Evolutionary conservation across 2,888 invertebrate genomes (phyloP).

Genomic region (Eurois occulta): DNA sequence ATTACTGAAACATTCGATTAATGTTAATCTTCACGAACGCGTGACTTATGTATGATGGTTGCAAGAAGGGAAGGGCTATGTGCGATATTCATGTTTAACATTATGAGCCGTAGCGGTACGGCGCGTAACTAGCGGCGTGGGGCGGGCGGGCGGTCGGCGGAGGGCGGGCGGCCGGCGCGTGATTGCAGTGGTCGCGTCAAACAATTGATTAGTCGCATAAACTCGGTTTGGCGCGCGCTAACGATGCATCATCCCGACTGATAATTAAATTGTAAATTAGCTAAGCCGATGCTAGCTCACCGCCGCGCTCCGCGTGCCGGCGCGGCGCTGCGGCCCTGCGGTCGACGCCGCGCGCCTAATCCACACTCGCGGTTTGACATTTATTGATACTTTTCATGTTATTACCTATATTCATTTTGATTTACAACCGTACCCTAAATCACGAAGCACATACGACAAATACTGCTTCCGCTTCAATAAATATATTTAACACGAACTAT

Average conservation of each 20-base stretch:
- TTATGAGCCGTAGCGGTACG: slow-evolving; percentile 37
- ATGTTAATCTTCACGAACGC: slow-evolving; percentile 53
- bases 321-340: slow-evolving; percentile 64
- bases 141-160: slow-evolving; percentile 64
- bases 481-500: slow-evolving; percentile 43
- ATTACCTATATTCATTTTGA: slow-evolving; percentile 22
- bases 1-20: slow-evolving; percentile 61
- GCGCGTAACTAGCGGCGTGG: slow-evolving; percentile 49
- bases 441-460: not conserved
- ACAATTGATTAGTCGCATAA: slow-evolving; percentile 91
- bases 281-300: slow-evolving; percentile 87
- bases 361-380: slow-evolving; percentile 66
- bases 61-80: slow-evolving; percentile 53
- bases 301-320: slow-evolving; percentile 73
- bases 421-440: not conserved
- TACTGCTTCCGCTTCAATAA: slow-evolving; percentile 5
- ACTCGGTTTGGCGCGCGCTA: slow-evolving; percentile 90
- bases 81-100: slow-evolving; percentile 55
- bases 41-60: slow-evolving; percentile 55
- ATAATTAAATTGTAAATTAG: slow-evolving; percentile 91
- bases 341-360: slow-evolving; percentile 64
- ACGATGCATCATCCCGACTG: slow-evolving; percentile 90
- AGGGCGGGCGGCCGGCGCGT: slow-evolving; percentile 80
- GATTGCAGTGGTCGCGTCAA: slow-evolving; percentile 90
- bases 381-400: slow-evolving; percentile 67